These are phyloP conservation scores for Lytechinus pictus DNA, from an alignment of 35 echinoderm and acorn worm species.

Conservation along the genomic window DNA sequence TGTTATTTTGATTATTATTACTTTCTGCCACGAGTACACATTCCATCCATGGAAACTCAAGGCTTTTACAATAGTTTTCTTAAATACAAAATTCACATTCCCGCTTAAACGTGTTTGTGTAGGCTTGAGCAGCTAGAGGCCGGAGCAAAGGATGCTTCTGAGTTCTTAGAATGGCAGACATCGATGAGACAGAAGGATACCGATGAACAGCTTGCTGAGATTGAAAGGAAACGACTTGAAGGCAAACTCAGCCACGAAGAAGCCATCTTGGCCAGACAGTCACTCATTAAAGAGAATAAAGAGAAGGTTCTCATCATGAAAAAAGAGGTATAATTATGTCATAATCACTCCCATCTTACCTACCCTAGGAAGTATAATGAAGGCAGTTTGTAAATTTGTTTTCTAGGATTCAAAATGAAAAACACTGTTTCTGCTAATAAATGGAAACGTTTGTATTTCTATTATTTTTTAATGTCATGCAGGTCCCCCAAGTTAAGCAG, in stretches of 20 bases:
- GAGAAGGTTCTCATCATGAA: constrained; percentile 96
- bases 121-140: constrained; percentile 87
- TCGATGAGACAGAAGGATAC: constrained; percentile 87
- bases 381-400: too few relatives aligned
- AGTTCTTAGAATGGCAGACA: constrained; percentile 93
- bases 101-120: background rate
- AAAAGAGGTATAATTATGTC: constrained; percentile 70
- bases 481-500: too few relatives aligned
- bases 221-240: constrained; percentile 84
- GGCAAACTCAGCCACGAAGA: constrained; percentile 98
- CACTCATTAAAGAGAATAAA: constrained; percentile 93
- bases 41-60: too few relatives aligned
- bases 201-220: constrained; percentile 86
- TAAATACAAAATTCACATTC: too few relatives aligned
- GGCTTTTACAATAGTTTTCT: too few relatives aligned
- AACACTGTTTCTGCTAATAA: too few relatives aligned
- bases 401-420: too few relatives aligned
- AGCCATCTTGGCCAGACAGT: constrained; percentile 90
- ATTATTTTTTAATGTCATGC: too few relatives aligned
- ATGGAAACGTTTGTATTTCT: too few relatives aligned
- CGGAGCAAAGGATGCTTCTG: constrained; percentile 92
- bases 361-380: too few relatives aligned
- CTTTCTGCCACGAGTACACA: too few relatives aligned
- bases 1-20: too few relatives aligned
- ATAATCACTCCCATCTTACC: background rate